These are phyloP conservation scores for Eupeodes luniger DNA, from an alignment of 2,888 invertebrate genomes.

Conservation along the genomic window DNA sequence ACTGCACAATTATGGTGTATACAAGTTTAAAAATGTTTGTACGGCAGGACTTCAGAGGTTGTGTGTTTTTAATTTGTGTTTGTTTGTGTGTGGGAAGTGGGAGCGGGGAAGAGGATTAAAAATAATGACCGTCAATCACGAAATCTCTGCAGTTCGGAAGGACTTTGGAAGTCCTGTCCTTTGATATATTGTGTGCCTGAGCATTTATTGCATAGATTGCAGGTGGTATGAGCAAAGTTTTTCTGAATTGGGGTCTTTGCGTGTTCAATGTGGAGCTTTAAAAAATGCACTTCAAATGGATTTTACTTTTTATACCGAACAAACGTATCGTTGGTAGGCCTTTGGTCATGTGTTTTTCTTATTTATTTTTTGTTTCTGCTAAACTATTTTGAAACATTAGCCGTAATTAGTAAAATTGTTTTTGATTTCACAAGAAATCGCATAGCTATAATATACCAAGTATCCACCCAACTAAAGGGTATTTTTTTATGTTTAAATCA, in stretches of 20 bases:
- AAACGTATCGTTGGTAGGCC: background rate
- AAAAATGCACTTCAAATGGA: slow-evolving; percentile 24
- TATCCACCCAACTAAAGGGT: background rate
- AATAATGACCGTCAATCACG: slow-evolving; percentile 70
- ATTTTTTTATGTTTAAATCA: too few species aligned
- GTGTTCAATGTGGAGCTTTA: slow-evolving; percentile 5
- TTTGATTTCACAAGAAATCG: slow-evolving; percentile 31
- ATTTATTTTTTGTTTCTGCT: background rate
- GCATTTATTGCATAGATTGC: too few species aligned
- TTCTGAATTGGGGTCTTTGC: slow-evolving; percentile 39
- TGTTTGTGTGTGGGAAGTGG: background rate
- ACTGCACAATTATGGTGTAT: slow-evolving; percentile 2
- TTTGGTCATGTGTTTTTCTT: background rate
- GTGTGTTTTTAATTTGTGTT: slow-evolving; percentile 48
- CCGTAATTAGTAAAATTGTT: slow-evolving; percentile 66
- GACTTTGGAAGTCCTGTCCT: slow-evolving; percentile 19
- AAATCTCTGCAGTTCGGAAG: slow-evolving; percentile 40
- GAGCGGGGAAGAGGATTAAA: background rate
- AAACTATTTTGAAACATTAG: slow-evolving; percentile 45
- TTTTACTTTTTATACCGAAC: background rate
- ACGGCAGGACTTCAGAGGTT: background rate
- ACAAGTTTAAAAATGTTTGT: background rate
- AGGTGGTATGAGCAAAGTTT: slow-evolving; percentile 4
- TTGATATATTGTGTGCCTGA: too few species aligned
- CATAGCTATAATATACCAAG: background rate